phyloP scores from a whole-genome alignment of 2,888 invertebrate genomes.

The Pediacus dermestoides region DNA sequence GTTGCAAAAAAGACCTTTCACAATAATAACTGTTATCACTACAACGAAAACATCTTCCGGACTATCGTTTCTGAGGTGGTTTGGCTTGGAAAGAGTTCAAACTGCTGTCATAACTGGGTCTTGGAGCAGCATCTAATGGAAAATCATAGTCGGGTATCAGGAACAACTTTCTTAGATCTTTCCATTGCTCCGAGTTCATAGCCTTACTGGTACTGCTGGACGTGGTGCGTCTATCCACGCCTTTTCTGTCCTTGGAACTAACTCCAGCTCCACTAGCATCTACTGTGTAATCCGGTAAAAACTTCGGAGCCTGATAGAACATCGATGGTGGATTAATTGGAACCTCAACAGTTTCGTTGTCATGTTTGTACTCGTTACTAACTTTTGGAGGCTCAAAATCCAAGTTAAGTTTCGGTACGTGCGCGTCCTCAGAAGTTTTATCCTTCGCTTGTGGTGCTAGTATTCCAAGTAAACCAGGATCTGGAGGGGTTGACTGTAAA shows the following conservation, averaged over 20 bases:
- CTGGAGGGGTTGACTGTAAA: constrained; percentile 32
- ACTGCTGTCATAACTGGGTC: constrained; percentile 45
- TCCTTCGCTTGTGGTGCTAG: constrained; percentile 11
- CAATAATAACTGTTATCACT: no score
- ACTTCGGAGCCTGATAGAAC: constrained; percentile 32
- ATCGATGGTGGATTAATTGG: constrained; percentile 24
- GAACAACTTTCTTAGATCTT: constrained; percentile 42
- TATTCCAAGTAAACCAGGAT: constrained; percentile 31
- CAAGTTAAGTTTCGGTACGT: constrained; percentile 15
- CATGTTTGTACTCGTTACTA: constrained; percentile 8
- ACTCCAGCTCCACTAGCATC: constrained; percentile 14
- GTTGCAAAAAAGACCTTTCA: no score
- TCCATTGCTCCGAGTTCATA: constrained; percentile 37
- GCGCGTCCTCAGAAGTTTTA: background rate
- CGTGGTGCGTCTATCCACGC: constrained; percentile 15
- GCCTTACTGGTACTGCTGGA: constrained; percentile 16
- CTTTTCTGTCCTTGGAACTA: constrained; percentile 13
- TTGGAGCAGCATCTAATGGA: constrained; percentile 43
- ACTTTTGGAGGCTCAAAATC: constrained; percentile 15
- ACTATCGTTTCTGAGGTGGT: no score
- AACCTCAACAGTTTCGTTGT: constrained; percentile 6
- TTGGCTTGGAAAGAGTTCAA: constrained; percentile 46
- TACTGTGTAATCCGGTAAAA: constrained; percentile 27
- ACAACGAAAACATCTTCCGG: no score
- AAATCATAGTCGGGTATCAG: constrained; percentile 49